Evolutionary conservation across 2,888 invertebrate species (phyloP).

Genomic region (Liodrosophila aerea): DNA sequence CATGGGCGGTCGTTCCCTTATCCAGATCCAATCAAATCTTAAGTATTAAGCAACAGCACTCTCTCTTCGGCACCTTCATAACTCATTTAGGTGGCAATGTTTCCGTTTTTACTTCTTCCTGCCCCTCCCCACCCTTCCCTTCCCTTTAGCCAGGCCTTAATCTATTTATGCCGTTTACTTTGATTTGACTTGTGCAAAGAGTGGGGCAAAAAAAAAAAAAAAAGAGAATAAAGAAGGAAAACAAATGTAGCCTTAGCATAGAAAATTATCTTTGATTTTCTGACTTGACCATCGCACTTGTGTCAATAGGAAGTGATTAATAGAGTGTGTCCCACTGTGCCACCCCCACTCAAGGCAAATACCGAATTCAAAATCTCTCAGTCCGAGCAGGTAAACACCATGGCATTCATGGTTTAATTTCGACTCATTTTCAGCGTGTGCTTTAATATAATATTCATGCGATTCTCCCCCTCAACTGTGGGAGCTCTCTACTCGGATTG

Average conservation of each 20-base stretch:
- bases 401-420: constrained; percentile 62
- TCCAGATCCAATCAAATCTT: constrained; percentile 35
- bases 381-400: constrained; percentile 9
- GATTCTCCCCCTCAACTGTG: constrained; percentile 35
- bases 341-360: not conserved
- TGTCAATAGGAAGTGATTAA: constrained; percentile 74
- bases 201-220: constrained; percentile 4
- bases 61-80: constrained; percentile 19
- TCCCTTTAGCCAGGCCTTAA: constrained; percentile 31
- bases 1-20: not conserved
- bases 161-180: constrained; percentile 70
- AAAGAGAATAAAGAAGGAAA: not conserved
- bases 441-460: constrained; percentile 72
- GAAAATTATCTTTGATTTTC: constrained; percentile 74
- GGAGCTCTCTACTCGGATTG: constrained; percentile 38
- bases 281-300: constrained; percentile 54
- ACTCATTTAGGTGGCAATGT: constrained; percentile 64
- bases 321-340: constrained; percentile 43
- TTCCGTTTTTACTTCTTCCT: constrained; percentile 43
- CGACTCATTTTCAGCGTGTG: constrained; percentile 69
- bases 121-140: too few species aligned
- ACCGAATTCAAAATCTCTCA: not conserved
- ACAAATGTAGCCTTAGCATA: constrained; percentile 24
- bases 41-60: constrained; percentile 23
- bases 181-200: constrained; percentile 46